Base-by-base conservation (phyloP, 1,140 invertebrate species). In the Episyrphus balteatus region DNA sequence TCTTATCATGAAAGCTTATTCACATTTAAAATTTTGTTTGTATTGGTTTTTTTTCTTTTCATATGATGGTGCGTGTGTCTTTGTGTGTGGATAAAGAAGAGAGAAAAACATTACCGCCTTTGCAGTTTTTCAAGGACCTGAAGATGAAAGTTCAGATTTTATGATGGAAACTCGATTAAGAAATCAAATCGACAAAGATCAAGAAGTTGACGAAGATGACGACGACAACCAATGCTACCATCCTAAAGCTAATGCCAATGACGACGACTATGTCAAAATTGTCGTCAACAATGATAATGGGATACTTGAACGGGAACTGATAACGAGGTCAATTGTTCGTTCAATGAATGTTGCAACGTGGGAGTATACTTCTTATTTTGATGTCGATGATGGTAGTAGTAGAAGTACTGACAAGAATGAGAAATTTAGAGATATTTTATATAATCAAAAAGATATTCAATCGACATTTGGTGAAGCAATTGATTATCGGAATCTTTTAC, bases 81-180 rank as follows among this genome's bases (percentile, higher is more conserved):
- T 26, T 17, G 13, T 26, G 3, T 26, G 21, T 26, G 3, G 3
- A 26, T 26, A 7, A 14, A 5, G 7, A 13, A 42, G 40, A 5
- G 40, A 42, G 13, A n/a, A 18, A 18, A 42, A 18, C 40, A 21
- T 42, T 42, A 14, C 18, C 40, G 18, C 40, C 2, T 44, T 21
- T 5, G 21, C 42, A n/a, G 26, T 50, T 49, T 32, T 47, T 34
- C 37, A 40, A 40, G 48, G 37, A 47, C 36, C 42, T 31, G 39
- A 44, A 40, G 49, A 44, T 36, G 48, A 53, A 48, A 52, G 48
- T 47, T 37, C 37, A 39, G 42, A 53, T 45, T 53, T 44, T 46
- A 47, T 50, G 51, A 32, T 53, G 46, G 46, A 53, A 50, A 44
- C 44, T 44, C 45, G 43, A 50, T 45, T 53, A 45, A 53, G 45